phyloP scores from a whole-genome alignment of 2,113 vertebrate species.

The Xenus cinereus region DNA sequence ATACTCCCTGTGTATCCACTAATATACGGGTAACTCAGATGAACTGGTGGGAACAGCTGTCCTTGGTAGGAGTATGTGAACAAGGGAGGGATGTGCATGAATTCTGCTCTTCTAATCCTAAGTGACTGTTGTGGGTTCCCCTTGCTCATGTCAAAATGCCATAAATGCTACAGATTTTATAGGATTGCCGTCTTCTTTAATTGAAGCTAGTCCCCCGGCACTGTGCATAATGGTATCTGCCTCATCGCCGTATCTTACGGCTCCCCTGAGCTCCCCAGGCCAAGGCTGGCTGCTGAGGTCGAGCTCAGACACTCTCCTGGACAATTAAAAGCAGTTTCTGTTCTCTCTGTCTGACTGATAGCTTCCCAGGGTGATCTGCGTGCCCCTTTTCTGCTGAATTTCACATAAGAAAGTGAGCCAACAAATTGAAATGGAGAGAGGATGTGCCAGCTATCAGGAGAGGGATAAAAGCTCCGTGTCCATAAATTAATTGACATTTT shows the following conservation, averaged over 20 bases:
- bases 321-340: not conserved
- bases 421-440: not conserved
- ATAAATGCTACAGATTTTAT: constrained; percentile 8
- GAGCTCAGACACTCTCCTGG: not conserved
- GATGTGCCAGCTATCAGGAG: not conserved
- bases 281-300: not conserved
- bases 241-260: not conserved
- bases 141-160: not conserved
- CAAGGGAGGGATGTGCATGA: not conserved
- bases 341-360: not conserved
- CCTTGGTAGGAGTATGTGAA: not conserved
- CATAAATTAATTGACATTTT: constrained; percentile 47
- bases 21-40: not conserved
- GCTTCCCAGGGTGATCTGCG: not conserved
- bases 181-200: constrained; percentile 12
- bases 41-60: not conserved
- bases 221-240: not conserved
- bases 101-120: not conserved
- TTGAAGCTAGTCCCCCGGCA: not conserved
- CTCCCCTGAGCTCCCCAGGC: not conserved
- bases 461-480: constrained; percentile 21
- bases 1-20: not conserved
- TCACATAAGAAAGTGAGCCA: not conserved
- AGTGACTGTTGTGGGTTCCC: not conserved
- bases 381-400: not conserved